phyloP scores from a whole-genome alignment of 1,140 invertebrate species.

The Philaenus spumarius region DNA sequence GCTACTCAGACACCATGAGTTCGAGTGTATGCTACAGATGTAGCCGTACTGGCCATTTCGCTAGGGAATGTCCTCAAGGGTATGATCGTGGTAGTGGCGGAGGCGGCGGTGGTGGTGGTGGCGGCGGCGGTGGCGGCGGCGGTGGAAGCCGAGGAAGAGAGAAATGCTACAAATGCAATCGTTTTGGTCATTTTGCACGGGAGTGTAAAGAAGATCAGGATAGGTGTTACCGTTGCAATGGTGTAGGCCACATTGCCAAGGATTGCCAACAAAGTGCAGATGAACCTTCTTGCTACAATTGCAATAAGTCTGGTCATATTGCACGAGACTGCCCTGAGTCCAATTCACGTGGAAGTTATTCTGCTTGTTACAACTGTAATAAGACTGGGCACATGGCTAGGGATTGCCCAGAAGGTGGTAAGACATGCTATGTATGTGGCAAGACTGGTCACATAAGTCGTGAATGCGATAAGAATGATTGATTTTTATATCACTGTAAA shows the following conservation, averaged over 20 bases:
- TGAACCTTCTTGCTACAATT: constrained; percentile 79
- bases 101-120: constrained; percentile 27
- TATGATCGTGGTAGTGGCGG: constrained; percentile 24
- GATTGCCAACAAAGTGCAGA: constrained; percentile 78
- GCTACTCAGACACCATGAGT: constrained; percentile 48
- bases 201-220: constrained; percentile 80
- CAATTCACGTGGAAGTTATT: constrained; percentile 39
- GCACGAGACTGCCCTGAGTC: constrained; percentile 78
- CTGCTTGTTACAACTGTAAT: constrained; percentile 85
- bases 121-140: constrained; percentile 50
- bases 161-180: constrained; percentile 94
- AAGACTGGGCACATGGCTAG: constrained; percentile 82
- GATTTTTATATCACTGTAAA: neutral
- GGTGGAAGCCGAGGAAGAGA: constrained; percentile 52
- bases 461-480: constrained; percentile 57
- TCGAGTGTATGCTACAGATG: constrained; percentile 82
- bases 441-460: constrained; percentile 85
- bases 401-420: constrained; percentile 73
- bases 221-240: constrained; percentile 77
- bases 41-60: constrained; percentile 79
- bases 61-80: constrained; percentile 68
- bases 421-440: constrained; percentile 83
- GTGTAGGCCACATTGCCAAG: constrained; percentile 82
- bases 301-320: constrained; percentile 82
- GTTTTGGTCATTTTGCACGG: constrained; percentile 85